Evolutionary conservation across 2,113 vertebrate species (phyloP).

Genomic region (Montifringilla adamsi): DNA sequence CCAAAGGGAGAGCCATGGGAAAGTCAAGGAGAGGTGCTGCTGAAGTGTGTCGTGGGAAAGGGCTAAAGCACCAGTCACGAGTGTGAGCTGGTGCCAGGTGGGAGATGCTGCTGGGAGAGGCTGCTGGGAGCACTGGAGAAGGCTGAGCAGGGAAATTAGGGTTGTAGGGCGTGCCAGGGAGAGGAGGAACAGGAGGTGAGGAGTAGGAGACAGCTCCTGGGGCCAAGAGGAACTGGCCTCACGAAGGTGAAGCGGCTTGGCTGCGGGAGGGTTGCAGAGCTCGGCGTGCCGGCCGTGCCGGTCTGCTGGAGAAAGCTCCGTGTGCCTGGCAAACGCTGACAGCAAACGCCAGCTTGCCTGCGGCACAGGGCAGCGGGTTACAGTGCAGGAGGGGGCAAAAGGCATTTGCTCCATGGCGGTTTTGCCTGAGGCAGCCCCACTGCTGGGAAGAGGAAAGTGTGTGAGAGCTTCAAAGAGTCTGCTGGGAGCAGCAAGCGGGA

Average conservation of each 20-base stretch:
- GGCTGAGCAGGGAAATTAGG: background rate
- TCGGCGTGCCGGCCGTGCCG: accelerated
- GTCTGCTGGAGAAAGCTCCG: background rate
- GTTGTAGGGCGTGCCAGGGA: background rate
- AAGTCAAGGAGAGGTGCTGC: background rate
- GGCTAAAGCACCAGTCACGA: accelerated
- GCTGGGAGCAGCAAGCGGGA: background rate
- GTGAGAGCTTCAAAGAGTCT: slow-evolving; percentile 1
- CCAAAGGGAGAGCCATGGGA: background rate
- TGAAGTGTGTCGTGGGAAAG: background rate
- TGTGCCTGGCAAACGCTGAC: background rate
- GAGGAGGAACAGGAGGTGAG: background rate
- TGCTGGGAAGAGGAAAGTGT: accelerated
- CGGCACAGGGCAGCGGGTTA: accelerated
- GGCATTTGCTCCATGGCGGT: background rate
- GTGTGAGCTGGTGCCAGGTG: background rate
- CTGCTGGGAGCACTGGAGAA: background rate
- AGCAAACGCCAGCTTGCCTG: background rate
- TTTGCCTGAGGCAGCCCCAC: background rate
- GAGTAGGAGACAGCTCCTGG: background rate
- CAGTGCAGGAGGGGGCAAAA: background rate
- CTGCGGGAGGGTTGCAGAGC: background rate
- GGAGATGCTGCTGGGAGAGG: background rate
- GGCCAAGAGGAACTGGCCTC: background rate
- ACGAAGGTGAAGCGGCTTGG: accelerated